Evolutionary conservation across 2,797 vertebrate genomes (phyloP).

Genomic region (Pelobates cultripes): DNA sequence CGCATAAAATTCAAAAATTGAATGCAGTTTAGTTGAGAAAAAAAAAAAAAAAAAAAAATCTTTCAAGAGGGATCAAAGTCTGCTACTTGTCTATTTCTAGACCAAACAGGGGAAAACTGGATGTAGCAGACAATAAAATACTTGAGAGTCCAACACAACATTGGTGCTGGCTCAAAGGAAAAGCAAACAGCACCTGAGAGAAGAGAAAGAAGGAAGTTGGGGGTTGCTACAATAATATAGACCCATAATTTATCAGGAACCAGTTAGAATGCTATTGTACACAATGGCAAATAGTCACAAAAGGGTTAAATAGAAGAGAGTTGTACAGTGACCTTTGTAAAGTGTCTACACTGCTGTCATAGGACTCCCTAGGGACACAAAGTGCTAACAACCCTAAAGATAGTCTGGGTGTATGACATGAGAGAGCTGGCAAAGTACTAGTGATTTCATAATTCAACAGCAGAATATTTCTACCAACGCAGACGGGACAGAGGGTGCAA

Average conservation of each 20-base stretch:
- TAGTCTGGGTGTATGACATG: constrained; percentile 33
- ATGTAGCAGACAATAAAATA: background rate
- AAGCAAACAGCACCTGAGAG: too few relatives aligned
- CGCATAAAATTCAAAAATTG: background rate
- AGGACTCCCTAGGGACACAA: constrained; percentile 24
- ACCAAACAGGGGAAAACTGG: background rate
- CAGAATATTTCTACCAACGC: too few relatives aligned
- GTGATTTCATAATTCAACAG: too few relatives aligned
- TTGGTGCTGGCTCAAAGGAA: too few relatives aligned
- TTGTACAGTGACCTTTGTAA: constrained; percentile 52
- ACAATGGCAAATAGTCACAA: too few relatives aligned
- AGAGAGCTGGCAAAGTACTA: background rate
- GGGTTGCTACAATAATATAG: too few relatives aligned
- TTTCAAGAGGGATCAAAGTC: background rate
- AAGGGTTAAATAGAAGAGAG: background rate
- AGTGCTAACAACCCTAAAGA: constrained; percentile 42
- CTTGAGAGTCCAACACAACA: too few relatives aligned
- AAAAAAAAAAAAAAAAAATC: background rate
- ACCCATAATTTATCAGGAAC: too few relatives aligned
- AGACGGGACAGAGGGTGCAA: too few relatives aligned
- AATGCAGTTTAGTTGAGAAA: background rate
- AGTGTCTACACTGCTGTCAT: constrained; percentile 41
- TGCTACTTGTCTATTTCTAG: background rate
- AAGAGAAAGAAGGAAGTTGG: too few relatives aligned
- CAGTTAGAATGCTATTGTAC: too few relatives aligned